Evolutionary conservation across 2,888 invertebrate species (phyloP), one percentile per base, ranked within the genome.

Genomic region (Agrotis clavis): DNA sequence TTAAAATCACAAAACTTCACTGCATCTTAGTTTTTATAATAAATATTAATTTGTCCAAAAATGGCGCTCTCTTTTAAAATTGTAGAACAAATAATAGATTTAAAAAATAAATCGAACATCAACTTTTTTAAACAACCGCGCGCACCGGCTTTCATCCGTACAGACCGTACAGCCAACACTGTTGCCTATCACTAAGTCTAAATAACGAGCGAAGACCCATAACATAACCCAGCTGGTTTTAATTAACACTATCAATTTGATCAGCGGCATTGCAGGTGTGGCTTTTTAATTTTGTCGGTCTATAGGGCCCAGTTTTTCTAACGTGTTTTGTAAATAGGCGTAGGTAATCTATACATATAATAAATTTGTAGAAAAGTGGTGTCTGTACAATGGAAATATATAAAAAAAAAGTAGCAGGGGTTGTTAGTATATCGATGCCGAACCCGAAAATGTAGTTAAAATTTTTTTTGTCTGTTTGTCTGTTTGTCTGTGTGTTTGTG

Each of bases 151-250:
- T 53, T 19, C 62, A 64, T 47, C 70, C 83, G 62, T 74, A 9
- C 25, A 25, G 25, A n/a, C n/a, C n/a, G 25, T 25, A 25, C 69
- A 54, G 66, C 47, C 54, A 66, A 63, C 67, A 41, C 53, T 63
- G 53, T 74, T 70, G 61, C 67, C 56, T 82, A 64, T 50, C 48
- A 81, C 83, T 74, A 70, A 74, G 61, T 48, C n/a, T n/a, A n/a
- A n/a, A n/a, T n/a, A n/a, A n/a, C n/a, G n/a, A 65, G 65, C 25
- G 62, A 65, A 66, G 48, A 82, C 60, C 54, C 63, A 64, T 57
- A 47, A 66, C 65, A 62, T 48, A 68, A 71, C 53, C 59, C 71
- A 53, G 41, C 62, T 59, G 51, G 62, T 75, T 60, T 54, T 51
- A 71, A 74, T 60, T 50, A 53, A 67, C 50, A 54, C 50, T 59